These are phyloP conservation scores for Pentamera pediparva DNA, from an alignment of 53 echinoderm and acorn worm genomes.

Conservation along the genomic window DNA sequence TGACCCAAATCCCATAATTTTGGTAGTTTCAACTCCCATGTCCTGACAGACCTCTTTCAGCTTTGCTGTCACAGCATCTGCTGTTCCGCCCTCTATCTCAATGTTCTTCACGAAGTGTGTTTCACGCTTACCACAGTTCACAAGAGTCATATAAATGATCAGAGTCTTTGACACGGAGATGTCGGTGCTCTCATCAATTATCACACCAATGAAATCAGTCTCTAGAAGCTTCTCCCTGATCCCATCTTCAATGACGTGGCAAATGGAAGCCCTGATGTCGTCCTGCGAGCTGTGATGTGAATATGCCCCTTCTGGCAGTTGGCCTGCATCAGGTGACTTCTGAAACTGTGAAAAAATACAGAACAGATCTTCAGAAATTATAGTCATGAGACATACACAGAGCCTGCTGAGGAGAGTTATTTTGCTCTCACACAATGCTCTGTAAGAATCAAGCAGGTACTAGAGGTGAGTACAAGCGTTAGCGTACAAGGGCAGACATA, in stretches of 20 bases:
- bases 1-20: neutral
- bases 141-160: neutral
- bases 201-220: neutral
- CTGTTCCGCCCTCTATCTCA: constrained; percentile 1
- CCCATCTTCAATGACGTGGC: neutral
- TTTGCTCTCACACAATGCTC: neutral
- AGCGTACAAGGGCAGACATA: too few species aligned
- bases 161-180: neutral
- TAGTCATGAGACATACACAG: neutral
- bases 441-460: neutral
- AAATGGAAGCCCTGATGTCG: neutral
- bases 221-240: constrained; percentile 7
- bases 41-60: neutral
- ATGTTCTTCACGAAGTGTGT: neutral
- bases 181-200: constrained; percentile 1
- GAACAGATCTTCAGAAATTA: neutral
- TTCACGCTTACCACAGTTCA: neutral
- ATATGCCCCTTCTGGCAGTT: neutral
- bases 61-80: neutral
- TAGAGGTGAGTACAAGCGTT: too few species aligned
- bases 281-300: neutral
- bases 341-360: neutral
- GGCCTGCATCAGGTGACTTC: constrained; percentile 8
- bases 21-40: neutral
- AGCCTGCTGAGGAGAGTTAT: constrained; percentile 3